Conservation (phyloP, 2,888 invertebrate genomes). For the Argynnis bischoffii region DNA sequence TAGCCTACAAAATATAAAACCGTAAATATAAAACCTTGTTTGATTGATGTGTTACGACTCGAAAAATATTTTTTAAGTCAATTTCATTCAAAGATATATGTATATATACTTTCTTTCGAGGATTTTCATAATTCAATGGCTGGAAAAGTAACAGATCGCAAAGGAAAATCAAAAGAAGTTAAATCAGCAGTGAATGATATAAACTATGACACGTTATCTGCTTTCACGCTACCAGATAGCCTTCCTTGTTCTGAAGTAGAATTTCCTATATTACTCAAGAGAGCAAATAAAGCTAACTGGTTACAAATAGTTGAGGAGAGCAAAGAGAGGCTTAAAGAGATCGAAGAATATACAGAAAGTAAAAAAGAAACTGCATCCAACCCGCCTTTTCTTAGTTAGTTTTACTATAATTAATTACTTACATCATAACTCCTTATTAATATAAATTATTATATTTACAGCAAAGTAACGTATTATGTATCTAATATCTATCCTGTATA, state of each 20-base stretch:
- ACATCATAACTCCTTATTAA: too few species aligned
- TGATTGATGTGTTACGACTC: too few species aligned
- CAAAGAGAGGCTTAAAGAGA: slow-evolving; percentile 50
- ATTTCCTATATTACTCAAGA: slow-evolving; percentile 59
- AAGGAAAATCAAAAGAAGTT: slow-evolving; percentile 55
- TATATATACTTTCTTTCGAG: too few species aligned
- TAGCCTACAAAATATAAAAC: too few species aligned
- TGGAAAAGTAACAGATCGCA: slow-evolving; percentile 61
- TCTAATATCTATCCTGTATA: too few species aligned
- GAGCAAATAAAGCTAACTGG: slow-evolving; percentile 58
- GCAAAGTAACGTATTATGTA: too few species aligned
- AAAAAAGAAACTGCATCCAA: slow-evolving; percentile 51
- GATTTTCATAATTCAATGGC: slow-evolving; percentile 50
- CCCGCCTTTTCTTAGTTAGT: slow-evolving; percentile 63
- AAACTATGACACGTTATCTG: slow-evolving; percentile 49
- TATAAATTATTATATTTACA: too few species aligned
- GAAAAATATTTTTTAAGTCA: too few species aligned
- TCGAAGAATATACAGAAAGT: slow-evolving; percentile 54
- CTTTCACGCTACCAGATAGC: slow-evolving; percentile 66
- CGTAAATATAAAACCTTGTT: too few species aligned
- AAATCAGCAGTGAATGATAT: slow-evolving; percentile 49
- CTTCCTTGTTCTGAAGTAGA: slow-evolving; percentile 69
- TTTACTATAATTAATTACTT: neutral
- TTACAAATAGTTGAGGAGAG: slow-evolving; percentile 60
- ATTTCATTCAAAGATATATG: too few species aligned